Evolutionary conservation across 2,888 invertebrate genomes (phyloP).

Genomic region (Branchipolynoe longqiensis): DNA sequence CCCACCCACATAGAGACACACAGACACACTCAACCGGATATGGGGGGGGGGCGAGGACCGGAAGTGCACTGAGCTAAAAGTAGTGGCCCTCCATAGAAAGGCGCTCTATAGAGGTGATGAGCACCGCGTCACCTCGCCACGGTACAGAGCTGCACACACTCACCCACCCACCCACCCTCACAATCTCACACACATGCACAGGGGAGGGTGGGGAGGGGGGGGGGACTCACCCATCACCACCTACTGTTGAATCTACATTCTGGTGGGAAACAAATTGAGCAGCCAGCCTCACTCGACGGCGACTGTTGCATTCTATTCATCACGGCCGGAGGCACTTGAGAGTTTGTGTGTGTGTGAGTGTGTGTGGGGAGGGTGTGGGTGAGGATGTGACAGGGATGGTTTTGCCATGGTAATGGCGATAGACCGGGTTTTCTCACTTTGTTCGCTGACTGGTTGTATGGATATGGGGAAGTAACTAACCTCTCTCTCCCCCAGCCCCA

Average conservation of each 20-base stretch:
- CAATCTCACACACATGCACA: neutral
- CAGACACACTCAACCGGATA: too few relatives aligned
- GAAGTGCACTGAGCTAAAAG: slow-evolving; percentile 10
- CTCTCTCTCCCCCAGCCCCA: too few relatives aligned
- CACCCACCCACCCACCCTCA: neutral
- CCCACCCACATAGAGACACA: neutral
- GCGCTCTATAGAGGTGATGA: neutral
- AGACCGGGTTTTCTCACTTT: slow-evolving; percentile 43
- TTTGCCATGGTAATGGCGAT: slow-evolving; percentile 32
- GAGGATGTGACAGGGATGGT: neutral
- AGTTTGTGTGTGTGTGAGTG: too few relatives aligned
- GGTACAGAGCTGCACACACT: neutral
- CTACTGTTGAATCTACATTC: neutral
- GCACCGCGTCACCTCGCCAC: neutral
- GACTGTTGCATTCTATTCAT: slow-evolving; percentile 25
- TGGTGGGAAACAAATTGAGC: slow-evolving; percentile 30
- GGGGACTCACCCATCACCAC: neutral
- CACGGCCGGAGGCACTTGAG: neutral
- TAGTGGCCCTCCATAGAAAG: slow-evolving; percentile 33
- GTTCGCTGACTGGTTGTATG: too few relatives aligned
- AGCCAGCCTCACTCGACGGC: slow-evolving; percentile 30
- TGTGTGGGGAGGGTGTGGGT: slow-evolving; percentile 8
- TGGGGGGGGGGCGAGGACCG: too few relatives aligned
- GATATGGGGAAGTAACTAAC: too few relatives aligned
- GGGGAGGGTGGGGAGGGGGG: too few relatives aligned